Base-by-base conservation (phyloP, 2,113 vertebrate genomes). In the Geococcyx californianus region DNA sequence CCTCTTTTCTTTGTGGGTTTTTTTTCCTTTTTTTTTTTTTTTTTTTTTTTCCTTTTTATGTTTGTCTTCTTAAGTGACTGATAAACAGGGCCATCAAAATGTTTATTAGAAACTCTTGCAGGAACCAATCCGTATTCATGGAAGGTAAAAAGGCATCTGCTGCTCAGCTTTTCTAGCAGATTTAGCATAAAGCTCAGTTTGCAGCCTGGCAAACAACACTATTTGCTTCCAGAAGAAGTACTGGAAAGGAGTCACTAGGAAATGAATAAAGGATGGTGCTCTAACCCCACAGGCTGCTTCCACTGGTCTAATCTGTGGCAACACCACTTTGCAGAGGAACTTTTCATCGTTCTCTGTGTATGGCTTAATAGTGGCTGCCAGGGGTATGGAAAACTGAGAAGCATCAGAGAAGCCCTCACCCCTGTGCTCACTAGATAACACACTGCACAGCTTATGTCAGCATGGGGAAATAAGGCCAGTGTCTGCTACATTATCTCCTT, bases 111-210 rank as follows among this genome's bases (percentile, higher is more conserved):
- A 70, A 82, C 74, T 75, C 63, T 84, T 89, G 52, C 68, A 92
- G 52, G 70, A 91, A 16, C 23, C 45, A 62, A 95, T 87, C 78
- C 74, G 76, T 66, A 66, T 56, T 54, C 79, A 60, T 7, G 44
- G 72, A 86, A 90, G 73, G 42, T 51, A 76, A 74, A 82, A 63
- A 91, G n/a, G 52, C 51, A 88, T 38, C 45, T 7, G 0, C 70
- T 51, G 62, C 42, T 60, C 75, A 87, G 40, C 8, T 0, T 75
- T 88, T 85, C 62, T 84, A 95, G 72, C 51, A 89, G 84, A 87
- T 91, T 91, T 84, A 91, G 74, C 86, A 93, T 60, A 70, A 73
- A 79, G 80, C 85, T 89, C 73, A 79, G 58, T 62, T 95, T 88
- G 82, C 54, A 84, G 38, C 47, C 74, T 56, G 47, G 49, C 63